Percentiles rank a stretch among this genome's conserved stretches.
Conservation (phyloP, 2,888 invertebrate species). For the Clepsis dumicolana region DNA sequence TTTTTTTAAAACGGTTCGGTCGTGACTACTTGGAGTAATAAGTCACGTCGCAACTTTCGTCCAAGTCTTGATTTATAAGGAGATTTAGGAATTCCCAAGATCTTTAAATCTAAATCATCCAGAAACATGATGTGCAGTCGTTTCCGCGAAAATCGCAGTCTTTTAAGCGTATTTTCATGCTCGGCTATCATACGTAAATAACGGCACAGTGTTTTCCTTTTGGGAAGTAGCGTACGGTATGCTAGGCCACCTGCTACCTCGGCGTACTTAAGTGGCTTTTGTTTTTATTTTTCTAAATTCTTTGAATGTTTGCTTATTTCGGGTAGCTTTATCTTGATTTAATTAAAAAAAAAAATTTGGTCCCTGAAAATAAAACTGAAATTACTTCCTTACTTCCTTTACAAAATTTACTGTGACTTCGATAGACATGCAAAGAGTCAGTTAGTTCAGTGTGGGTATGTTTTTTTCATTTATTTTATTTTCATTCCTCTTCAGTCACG, state of each 20-base stretch:
- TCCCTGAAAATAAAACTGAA: no score
- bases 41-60: constrained; percentile 42
- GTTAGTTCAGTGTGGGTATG: no score
- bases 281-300: neutral
- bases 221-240: neutral
- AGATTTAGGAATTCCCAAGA: constrained; percentile 29
- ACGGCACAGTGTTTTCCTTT: neutral
- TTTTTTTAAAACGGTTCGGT: constrained; percentile 37
- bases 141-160: constrained; percentile 8
- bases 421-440: no score
- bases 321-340: neutral
- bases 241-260: constrained; percentile 4
- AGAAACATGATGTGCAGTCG: constrained; percentile 6
- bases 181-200: constrained; percentile 7
- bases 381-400: no score
- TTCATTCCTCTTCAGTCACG: neutral
- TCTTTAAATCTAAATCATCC: constrained; percentile 35
- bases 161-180: constrained; percentile 8
- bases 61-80: constrained; percentile 37
- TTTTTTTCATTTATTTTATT: neutral
- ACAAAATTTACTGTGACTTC: no score
- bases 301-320: neutral
- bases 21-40: constrained; percentile 40
- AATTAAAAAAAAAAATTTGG: neutral
- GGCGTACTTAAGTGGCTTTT: neutral